These are phyloP conservation scores for Drosophila formosana DNA, from an alignment of 2,888 invertebrate genomes.

Conservation along the genomic window DNA sequence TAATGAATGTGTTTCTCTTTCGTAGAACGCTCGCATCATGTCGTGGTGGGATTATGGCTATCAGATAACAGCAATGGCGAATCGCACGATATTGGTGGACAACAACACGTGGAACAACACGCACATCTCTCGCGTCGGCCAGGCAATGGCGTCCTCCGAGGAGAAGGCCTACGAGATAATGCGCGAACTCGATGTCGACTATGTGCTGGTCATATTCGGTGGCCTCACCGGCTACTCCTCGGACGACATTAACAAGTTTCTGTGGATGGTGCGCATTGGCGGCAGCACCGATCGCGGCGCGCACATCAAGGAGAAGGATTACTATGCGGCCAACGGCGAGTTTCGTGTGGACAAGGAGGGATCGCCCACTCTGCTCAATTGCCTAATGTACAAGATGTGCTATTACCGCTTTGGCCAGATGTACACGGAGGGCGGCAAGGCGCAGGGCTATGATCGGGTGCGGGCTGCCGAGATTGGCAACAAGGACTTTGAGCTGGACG, in stretches of 20 bases:
- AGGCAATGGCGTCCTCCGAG: slow-evolving; percentile 99
- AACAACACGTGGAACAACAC: slow-evolving; percentile 99
- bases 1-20: neutral
- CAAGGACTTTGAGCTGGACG: slow-evolving; percentile 98
- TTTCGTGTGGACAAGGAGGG: slow-evolving; percentile 98
- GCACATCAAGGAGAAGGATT: slow-evolving; percentile 98
- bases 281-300: slow-evolving; percentile 97
- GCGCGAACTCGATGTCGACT: slow-evolving; percentile 98
- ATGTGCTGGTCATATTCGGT: slow-evolving; percentile 98
- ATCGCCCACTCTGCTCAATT: slow-evolving; percentile 95
- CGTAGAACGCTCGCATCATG: slow-evolving; percentile 97
- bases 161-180: slow-evolving; percentile 99
- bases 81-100: slow-evolving; percentile 98
- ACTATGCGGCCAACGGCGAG: slow-evolving; percentile 98
- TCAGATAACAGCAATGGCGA: slow-evolving; percentile 99
- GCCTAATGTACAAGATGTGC: slow-evolving; percentile 99
- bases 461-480: slow-evolving; percentile 99
- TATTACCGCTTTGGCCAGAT: slow-evolving; percentile 98
- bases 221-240: slow-evolving; percentile 99
- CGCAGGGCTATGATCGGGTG: slow-evolving; percentile 98
- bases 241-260: slow-evolving; percentile 99
- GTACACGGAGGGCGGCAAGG: slow-evolving; percentile 97
- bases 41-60: slow-evolving; percentile 99
- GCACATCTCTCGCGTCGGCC: slow-evolving; percentile 98
- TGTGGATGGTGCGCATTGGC: slow-evolving; percentile 99